Conservation (phyloP, 2,888 invertebrate species). For the Hirtodrosophila trivittata region DNA sequence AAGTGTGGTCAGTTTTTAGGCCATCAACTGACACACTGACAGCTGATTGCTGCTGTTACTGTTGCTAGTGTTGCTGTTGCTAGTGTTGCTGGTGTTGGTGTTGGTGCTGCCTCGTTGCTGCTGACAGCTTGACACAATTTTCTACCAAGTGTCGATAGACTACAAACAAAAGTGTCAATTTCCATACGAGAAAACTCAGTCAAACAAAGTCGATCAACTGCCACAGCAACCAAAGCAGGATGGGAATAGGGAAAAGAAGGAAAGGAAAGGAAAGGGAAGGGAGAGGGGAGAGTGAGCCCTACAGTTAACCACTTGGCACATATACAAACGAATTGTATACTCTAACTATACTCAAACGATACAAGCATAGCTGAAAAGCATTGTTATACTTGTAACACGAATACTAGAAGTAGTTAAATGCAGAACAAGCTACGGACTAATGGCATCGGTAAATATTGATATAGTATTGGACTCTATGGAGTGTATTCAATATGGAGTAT, state of each 20-base stretch:
- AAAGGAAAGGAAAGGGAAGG: neutral
- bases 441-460: constrained; percentile 61
- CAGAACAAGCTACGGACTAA: constrained; percentile 22
- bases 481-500: neutral
- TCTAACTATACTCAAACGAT: constrained; percentile 8
- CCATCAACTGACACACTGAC: constrained; percentile 65
- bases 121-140: constrained; percentile 77
- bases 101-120: constrained; percentile 33
- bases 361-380: constrained; percentile 20
- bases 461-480: constrained; percentile 24
- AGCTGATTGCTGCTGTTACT: constrained; percentile 55
- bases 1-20: constrained; percentile 70
- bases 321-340: constrained; percentile 41
- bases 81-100: constrained; percentile 14
- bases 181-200: constrained; percentile 49
- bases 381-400: constrained; percentile 37
- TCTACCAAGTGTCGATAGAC: constrained; percentile 41
- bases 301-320: constrained; percentile 32
- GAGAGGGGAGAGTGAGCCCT: constrained; percentile 3
- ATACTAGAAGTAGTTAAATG: constrained; percentile 55
- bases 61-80: constrained; percentile 12
- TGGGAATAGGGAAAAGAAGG: too few relatives aligned
- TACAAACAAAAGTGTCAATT: constrained; percentile 66
- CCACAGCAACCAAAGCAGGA: neutral
- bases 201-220: constrained; percentile 15